phyloP scores from a whole-genome alignment of 2,113 vertebrate species.

The Pitta sordida region DNA sequence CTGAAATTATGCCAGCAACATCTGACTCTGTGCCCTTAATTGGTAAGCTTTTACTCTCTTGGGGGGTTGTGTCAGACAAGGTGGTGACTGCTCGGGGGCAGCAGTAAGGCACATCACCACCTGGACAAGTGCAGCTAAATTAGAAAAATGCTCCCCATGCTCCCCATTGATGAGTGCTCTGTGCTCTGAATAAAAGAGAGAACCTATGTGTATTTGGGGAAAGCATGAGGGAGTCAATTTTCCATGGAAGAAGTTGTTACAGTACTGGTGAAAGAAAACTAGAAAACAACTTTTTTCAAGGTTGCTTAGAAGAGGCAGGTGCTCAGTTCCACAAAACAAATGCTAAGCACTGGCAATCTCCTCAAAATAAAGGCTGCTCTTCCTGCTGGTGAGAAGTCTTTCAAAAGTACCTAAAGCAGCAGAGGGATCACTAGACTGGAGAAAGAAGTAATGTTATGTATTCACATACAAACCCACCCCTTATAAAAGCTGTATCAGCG shows the following conservation, averaged over 20 bases:
- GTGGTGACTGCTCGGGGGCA: not conserved
- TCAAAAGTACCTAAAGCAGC: not conserved
- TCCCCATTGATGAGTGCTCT: not conserved
- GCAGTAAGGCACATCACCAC: not conserved
- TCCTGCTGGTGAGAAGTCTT: not conserved
- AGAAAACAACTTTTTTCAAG: not conserved
- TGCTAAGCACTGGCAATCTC: not conserved
- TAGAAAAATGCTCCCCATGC: too few species aligned
- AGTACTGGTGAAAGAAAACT: not conserved
- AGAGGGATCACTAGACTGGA: not conserved
- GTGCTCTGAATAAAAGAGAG: not conserved
- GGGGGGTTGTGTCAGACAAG: not conserved
- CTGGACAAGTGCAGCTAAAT: not conserved
- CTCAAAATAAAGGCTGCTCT: not conserved
- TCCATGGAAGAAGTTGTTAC: not conserved
- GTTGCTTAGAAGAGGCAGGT: not conserved
- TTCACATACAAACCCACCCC: not conserved
- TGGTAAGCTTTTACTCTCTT: constrained; percentile 73
- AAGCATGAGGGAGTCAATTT: not conserved
- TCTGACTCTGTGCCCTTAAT: constrained; percentile 95
- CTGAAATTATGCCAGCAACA: constrained; percentile 95
- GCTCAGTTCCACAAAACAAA: not conserved
- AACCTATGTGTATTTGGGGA: not conserved
- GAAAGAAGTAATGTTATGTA: not conserved
- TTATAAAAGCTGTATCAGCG: not conserved